Conservation (phyloP, 1,140 invertebrate genomes). For the Himalopsyche phryganea region DNA sequence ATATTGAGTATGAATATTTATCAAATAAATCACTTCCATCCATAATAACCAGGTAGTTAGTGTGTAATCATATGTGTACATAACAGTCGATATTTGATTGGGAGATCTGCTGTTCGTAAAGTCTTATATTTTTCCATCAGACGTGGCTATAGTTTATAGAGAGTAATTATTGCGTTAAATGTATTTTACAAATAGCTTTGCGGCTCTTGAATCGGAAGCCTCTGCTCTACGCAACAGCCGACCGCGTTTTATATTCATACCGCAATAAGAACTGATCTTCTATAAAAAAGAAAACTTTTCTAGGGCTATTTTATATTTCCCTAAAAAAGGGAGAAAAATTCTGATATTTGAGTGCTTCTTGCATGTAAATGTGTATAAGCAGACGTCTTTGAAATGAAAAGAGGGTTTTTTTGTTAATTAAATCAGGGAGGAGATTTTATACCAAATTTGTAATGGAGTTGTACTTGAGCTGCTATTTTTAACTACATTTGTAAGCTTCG, state of each 20-base stretch:
- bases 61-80: no score
- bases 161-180: no score
- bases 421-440: conserved; percentile 31
- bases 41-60: no score
- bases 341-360: conserved; percentile 8
- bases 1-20: no score
- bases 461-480: no score
- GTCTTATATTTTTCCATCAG: no score
- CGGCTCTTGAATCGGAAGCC: not conserved
- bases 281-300: conserved; percentile 31
- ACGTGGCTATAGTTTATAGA: no score
- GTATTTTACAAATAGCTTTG: no score
- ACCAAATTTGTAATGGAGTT: conserved; percentile 17
- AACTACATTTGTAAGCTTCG: no score
- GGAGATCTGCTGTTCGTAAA: no score
- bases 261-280: conserved; percentile 32
- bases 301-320: conserved; percentile 27
- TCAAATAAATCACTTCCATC: no score
- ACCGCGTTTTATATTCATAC: conserved; percentile 32
- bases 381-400: conserved; percentile 7
- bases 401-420: conserved; percentile 30
- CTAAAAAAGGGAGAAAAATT: conserved; percentile 13
- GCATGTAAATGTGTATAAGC: not conserved
- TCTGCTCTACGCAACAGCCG: conserved; percentile 8
- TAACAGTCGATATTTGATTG: no score